phyloP scores from a whole-genome alignment of 2,888 invertebrate species.

The Andrena praecox region DNA sequence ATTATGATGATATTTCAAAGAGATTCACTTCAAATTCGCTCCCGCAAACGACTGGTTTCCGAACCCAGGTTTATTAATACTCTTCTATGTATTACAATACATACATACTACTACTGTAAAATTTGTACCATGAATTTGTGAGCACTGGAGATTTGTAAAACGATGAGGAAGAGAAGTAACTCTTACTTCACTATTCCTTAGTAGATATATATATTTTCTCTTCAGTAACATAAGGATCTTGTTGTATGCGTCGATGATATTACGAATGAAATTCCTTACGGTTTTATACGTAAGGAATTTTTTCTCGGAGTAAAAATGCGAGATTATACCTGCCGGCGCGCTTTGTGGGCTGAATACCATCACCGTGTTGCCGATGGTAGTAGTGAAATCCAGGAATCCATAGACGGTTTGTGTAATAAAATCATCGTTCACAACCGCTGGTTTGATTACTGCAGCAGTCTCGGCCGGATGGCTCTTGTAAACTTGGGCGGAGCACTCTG shows the following conservation, averaged over 20 bases:
- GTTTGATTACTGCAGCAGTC: constrained; percentile 52
- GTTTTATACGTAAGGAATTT: not conserved
- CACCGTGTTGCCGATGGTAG: constrained; percentile 96
- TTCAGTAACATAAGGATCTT: not conserved
- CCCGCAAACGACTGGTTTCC: no score
- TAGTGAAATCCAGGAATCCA: constrained; percentile 97
- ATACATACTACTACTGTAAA: no score
- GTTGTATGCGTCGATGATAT: not conserved
- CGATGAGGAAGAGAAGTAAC: no score
- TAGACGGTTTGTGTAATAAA: constrained; percentile 96
- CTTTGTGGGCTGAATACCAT: constrained; percentile 98
- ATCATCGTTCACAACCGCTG: constrained; percentile 77
- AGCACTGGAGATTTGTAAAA: no score
- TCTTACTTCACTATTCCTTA: no score
- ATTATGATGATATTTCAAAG: no score
- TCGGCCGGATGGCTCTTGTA: constrained; percentile 70
- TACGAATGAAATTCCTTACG: no score
- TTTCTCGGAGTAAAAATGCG: not conserved
- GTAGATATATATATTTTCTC: not conserved
- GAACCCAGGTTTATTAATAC: no score
- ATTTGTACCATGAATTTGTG: no score
- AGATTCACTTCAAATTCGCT: no score
- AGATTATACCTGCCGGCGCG: constrained; percentile 88
- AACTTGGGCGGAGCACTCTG: constrained; percentile 73
- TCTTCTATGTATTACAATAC: no score